Percentiles rank a stretch among this genome's conserved stretches.
phyloP scores from a whole-genome alignment of 2,888 invertebrate genomes.

The Hirtodrosophila histrioides region DNA sequence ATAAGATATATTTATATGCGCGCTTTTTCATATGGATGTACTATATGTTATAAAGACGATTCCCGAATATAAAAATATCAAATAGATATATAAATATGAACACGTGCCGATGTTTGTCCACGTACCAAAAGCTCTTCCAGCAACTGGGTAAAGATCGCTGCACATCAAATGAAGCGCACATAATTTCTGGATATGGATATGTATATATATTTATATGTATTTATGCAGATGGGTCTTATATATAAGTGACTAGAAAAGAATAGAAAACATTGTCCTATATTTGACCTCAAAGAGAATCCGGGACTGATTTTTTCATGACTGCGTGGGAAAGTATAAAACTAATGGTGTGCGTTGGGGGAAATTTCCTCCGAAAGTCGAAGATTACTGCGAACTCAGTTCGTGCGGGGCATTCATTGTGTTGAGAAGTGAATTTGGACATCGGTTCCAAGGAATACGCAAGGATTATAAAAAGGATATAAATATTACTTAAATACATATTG shows the following conservation, averaged over 20 bases:
- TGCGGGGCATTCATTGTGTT: constrained; percentile 61
- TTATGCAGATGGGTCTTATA: constrained; percentile 10
- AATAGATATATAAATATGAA: constrained; percentile 31
- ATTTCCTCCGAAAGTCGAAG: constrained; percentile 62
- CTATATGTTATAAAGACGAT: constrained; percentile 19
- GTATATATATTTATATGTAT: constrained; percentile 1
- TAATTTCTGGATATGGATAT: constrained; percentile 30
- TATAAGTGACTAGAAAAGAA: constrained; percentile 24
- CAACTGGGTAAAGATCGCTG: constrained; percentile 16
- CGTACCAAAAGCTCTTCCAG: constrained; percentile 34
- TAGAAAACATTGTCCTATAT: constrained; percentile 65
- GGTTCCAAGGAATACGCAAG: constrained; percentile 21
- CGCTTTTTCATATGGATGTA: not conserved
- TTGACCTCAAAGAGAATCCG: constrained; percentile 66
- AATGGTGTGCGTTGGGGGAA: constrained; percentile 42
- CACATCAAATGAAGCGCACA: constrained; percentile 14
- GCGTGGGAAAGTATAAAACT: constrained; percentile 67
- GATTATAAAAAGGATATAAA: constrained; percentile 52
- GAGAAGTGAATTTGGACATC: constrained; percentile 56
- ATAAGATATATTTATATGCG: not conserved
- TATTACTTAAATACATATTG: constrained; percentile 6
- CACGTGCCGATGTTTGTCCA: constrained; percentile 43
- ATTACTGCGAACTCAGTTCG: constrained; percentile 60
- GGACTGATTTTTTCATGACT: constrained; percentile 45
- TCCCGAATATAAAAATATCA: constrained; percentile 31